Evolutionary conservation across 2,113 vertebrate genomes (phyloP).

Genomic region (Chascanopsetta lugubris): DNA sequence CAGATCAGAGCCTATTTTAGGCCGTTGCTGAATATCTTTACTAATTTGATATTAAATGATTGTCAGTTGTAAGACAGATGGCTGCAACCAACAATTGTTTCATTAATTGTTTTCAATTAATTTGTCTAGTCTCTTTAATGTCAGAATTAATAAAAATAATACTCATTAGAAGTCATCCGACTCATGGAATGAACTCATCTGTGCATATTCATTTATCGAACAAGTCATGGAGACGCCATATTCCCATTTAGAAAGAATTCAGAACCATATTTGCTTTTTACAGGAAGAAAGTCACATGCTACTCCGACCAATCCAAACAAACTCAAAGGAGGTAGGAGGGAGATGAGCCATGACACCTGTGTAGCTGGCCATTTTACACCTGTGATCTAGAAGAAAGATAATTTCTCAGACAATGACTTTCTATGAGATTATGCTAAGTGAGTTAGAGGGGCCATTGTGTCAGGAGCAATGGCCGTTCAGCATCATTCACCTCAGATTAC

Average conservation of each 20-base stretch:
- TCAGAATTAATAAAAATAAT: too few relatives aligned
- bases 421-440: slow-evolving; percentile 60
- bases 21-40: not conserved
- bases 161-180: too few relatives aligned
- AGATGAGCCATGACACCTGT: slow-evolving; percentile 52
- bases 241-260: not conserved
- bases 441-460: slow-evolving; percentile 58
- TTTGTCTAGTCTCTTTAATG: not conserved
- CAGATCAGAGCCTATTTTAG: not conserved
- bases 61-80: slow-evolving; percentile 9
- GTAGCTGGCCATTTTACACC: slow-evolving; percentile 28
- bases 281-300: not conserved
- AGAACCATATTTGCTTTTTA: not conserved
- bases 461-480: slow-evolving; percentile 41
- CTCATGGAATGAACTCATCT: too few relatives aligned
- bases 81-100: not conserved
- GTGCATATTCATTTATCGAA: not conserved
- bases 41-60: slow-evolving; percentile 7
- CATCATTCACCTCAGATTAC: slow-evolving; percentile 69
- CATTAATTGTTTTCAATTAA: not conserved
- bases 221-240: not conserved
- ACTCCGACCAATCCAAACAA: too few relatives aligned
- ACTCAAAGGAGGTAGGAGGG: too few relatives aligned
- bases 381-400: slow-evolving; percentile 45
- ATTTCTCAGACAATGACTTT: slow-evolving; percentile 51